Evolutionary conservation across 1,140 invertebrate genomes (phyloP), one percentile per base, ranked within the genome.

Genomic region (Conus betulinus): DNA sequence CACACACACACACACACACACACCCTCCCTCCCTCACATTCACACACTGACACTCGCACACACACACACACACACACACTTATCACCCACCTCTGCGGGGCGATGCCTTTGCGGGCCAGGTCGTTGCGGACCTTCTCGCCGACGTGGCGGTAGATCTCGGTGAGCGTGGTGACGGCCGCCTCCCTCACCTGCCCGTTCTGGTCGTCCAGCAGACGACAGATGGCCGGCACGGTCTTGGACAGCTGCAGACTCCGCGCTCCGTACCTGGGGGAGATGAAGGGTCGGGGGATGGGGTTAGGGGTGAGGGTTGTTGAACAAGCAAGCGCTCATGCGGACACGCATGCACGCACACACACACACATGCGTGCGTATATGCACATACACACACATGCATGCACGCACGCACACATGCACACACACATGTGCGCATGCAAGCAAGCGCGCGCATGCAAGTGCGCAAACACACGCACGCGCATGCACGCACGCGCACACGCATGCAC

Each of bases 71-170:
- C 17, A 13, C 67, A 71, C 67, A 20, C 11, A 13, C 67, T 7
- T 27, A 0, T 53, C 23, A 57, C 27, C 57, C 94, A 97, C 97
- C 98, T 99, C 23, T 97, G 96, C 81, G 97, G 96, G 13, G 98
- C 97, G 25, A 99, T 94, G 76, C 94, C 95, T 93, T 98, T 98
- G 93, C 97, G 97, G 91, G 97, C 96, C 85, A 99, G 95, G 95
- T 99, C 98, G 79, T 96, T 95, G 91, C 98, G 95, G 81, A 99
- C 96, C 95, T 97, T 97, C 94, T 99, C 98, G 90, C 98, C 98
- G 84, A 99, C 98, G 95, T 99, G 98, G 93, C 98, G 97, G 95
- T 99, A 99, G 53, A 99, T 97, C 94, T 99, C 98, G 27, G 98
- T 97, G 74, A 99, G 94, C 8, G 98, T 97, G 91, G 97, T 97